Evolutionary conservation across 1,140 invertebrate species (phyloP).

Genomic region (Galleria mellonella): DNA sequence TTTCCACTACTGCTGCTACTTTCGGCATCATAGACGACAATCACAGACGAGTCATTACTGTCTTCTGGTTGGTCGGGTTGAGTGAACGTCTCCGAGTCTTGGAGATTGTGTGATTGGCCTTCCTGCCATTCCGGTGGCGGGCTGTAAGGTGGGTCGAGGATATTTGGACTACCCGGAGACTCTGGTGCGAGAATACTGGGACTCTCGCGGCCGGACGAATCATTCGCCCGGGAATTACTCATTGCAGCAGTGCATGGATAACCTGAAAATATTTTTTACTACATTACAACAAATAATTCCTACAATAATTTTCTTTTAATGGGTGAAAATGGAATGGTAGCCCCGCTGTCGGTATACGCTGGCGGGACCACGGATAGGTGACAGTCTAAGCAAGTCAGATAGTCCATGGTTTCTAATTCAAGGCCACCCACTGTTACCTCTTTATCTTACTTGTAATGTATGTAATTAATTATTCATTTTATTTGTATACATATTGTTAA

Average conservation of each 20-base stretch:
- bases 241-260: neutral
- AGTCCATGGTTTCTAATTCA: no score
- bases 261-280: neutral
- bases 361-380: no score
- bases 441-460: no score
- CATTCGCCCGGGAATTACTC: neutral
- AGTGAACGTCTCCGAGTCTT: neutral
- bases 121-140: neutral
- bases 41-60: constrained; percentile 7
- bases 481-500: no score
- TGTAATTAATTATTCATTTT: no score
- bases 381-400: no score
- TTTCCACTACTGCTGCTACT: neutral
- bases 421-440: no score
- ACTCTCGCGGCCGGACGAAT: neutral
- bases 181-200: constrained; percentile 7
- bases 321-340: no score
- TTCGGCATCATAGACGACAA: neutral
- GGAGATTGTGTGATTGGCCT: neutral
- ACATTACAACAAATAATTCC: no score
- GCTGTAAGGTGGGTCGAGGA: constrained; percentile 10
- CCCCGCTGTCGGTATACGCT: no score
- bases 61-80: constrained; percentile 1
- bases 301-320: no score
- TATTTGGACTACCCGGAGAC: constrained; percentile 15